Evolutionary conservation across 2,888 invertebrate species (phyloP).

Genomic region (Sarcophaga subvicina): DNA sequence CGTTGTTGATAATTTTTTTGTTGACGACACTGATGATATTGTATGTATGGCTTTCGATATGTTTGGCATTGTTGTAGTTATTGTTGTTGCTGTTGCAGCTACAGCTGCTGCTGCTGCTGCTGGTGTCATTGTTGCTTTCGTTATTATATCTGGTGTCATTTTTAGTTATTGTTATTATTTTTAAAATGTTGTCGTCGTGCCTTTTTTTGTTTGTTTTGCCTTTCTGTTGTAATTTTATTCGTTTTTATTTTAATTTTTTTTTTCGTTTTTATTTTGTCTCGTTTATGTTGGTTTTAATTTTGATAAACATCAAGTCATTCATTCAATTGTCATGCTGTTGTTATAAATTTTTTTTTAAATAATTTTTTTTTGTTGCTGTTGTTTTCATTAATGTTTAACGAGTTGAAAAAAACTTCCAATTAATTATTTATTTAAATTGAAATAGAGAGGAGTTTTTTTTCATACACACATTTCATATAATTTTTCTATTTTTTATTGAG

Average conservation of each 20-base stretch:
- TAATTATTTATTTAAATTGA: not conserved
- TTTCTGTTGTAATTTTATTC: slow-evolving; percentile 27
- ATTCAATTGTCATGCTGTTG: slow-evolving; percentile 24
- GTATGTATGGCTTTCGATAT: slow-evolving; percentile 40
- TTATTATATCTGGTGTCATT: slow-evolving; percentile 70
- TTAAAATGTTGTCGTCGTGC: slow-evolving; percentile 19
- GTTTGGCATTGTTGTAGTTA: slow-evolving; percentile 38
- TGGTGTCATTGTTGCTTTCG: slow-evolving; percentile 63
- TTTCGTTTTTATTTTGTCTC: slow-evolving; percentile 10
- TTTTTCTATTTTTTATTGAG: no score
- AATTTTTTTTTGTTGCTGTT: slow-evolving; percentile 28
- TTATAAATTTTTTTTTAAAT: slow-evolving; percentile 7
- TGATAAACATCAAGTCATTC: not conserved
- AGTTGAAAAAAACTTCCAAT: not conserved
- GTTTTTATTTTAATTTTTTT: slow-evolving; percentile 13
- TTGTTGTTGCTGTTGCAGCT: slow-evolving; percentile 4
- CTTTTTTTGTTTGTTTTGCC: no score
- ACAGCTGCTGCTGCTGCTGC: slow-evolving; percentile 40
- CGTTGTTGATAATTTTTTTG: slow-evolving; percentile 34
- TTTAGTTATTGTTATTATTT: slow-evolving; percentile 54
- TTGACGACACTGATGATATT: slow-evolving; percentile 28
- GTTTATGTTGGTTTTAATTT: not conserved
- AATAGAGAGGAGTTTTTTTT: no score
- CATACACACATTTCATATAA: no score
- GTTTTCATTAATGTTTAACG: slow-evolving; percentile 24